These are phyloP conservation scores for Ceriagrion tenellum DNA, from an alignment of 2,888 invertebrate genomes.

Conservation along the genomic window DNA sequence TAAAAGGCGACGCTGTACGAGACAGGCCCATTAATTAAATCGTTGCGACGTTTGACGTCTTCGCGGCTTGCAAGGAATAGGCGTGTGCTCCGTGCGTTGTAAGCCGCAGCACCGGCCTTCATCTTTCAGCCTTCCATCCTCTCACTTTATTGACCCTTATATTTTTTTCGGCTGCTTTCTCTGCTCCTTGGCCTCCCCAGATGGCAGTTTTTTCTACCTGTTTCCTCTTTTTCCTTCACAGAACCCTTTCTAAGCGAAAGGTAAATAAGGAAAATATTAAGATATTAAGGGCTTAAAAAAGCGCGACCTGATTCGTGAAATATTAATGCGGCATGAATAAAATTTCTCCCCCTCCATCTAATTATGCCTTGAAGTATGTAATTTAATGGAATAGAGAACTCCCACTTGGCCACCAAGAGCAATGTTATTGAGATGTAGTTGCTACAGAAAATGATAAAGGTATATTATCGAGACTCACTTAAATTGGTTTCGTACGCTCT, in stretches of 20 bases:
- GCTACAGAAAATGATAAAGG: too few species aligned
- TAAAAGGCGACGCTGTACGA: slow-evolving; percentile 1
- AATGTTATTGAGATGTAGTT: too few species aligned
- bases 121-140: not conserved
- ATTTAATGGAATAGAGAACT: not conserved
- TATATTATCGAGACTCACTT: too few species aligned
- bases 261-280: not conserved
- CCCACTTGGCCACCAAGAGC: not conserved
- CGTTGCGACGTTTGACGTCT: slow-evolving; percentile 43
- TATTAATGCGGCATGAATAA: not conserved
- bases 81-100: slow-evolving; percentile 20
- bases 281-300: not conserved
- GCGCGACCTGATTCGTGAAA: not conserved
- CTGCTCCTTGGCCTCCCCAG: not conserved
- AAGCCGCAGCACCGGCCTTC: not conserved
- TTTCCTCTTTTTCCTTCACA: not conserved
- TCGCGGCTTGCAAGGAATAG: slow-evolving; percentile 54
- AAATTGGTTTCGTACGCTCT: too few species aligned
- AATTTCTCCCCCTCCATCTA: not conserved
- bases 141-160: not conserved
- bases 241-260: not conserved
- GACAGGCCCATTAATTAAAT: slow-evolving; percentile 63
- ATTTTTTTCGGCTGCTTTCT: not conserved
- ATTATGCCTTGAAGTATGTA: not conserved
- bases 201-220: not conserved